Evolutionary conservation across 2,113 vertebrate genomes (phyloP).

Genomic region (Sporophila hypoxantha): DNA sequence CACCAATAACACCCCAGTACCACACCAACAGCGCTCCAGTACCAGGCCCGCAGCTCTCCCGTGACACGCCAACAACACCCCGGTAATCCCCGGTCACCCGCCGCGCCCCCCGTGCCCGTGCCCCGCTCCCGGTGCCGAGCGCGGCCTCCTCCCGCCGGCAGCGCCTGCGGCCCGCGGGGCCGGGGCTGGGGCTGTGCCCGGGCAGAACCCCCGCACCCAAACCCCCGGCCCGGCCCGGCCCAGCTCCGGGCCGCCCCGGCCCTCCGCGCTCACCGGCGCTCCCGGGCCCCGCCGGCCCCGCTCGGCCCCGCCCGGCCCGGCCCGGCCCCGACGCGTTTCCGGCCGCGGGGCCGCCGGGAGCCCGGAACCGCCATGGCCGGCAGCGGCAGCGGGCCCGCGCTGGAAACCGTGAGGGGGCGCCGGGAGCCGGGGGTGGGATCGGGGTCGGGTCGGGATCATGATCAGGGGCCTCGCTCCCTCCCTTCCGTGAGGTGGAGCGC

Average conservation of each 20-base stretch:
- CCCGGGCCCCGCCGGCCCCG: no score
- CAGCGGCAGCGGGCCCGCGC: neutral
- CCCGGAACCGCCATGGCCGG: neutral
- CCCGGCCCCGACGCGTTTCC: neutral
- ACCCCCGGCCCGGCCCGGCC: no score
- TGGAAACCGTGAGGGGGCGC: conserved; percentile 72
- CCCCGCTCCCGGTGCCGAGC: neutral
- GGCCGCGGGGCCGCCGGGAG: neutral
- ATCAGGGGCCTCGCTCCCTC: neutral
- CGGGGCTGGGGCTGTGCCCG: no score
- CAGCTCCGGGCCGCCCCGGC: no score
- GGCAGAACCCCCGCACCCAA: no score
- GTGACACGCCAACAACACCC: no score
- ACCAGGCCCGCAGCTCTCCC: neutral
- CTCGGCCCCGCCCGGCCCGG: no score
- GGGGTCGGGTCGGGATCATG: neutral
- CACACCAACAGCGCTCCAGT: neutral
- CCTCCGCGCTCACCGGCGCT: no score
- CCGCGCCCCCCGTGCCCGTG: neutral
- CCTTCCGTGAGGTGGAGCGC: neutral
- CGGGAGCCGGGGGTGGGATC: neutral
- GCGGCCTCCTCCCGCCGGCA: neutral
- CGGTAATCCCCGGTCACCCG: neutral
- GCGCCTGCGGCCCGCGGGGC: neutral
- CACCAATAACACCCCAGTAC: fast-evolving